Evolutionary conservation across 2,888 invertebrate genomes (phyloP).

Genomic region (Oxycera nigricornis): DNA sequence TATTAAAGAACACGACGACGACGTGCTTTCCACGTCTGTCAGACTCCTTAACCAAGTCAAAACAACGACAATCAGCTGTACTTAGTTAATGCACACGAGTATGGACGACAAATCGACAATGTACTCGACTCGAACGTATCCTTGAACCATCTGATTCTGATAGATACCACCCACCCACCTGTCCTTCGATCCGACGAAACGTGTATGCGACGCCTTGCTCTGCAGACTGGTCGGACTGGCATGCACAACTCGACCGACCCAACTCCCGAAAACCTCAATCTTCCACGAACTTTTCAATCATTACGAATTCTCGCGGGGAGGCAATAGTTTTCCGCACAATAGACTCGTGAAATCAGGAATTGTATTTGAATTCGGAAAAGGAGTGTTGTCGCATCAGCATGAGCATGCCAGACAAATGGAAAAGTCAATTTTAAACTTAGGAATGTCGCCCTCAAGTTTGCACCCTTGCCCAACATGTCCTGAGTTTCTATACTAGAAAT

Average conservation of each 20-base stretch:
- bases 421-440: not conserved
- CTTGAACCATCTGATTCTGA: conserved; percentile 25
- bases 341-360: conserved; percentile 23
- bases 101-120: conserved; percentile 30
- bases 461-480: not conserved
- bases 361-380: conserved; percentile 11
- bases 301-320: conserved; percentile 28
- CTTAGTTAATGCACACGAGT: conserved; percentile 19
- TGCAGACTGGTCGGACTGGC: not conserved
- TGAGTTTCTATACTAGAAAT: not conserved
- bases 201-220: not conserved
- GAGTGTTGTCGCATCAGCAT: not conserved
- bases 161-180: conserved; percentile 10
- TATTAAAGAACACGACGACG: conserved; percentile 28
- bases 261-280: conserved; percentile 10
- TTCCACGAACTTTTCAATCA: conserved; percentile 27
- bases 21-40: conserved; percentile 24
- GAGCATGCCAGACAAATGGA: not conserved
- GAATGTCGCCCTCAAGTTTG: too few relatives aligned
- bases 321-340: conserved; percentile 28
- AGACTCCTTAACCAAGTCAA: conserved; percentile 34
- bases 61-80: conserved; percentile 40
- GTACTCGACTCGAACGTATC: conserved; percentile 24
- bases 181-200: not conserved
- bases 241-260: not conserved